Base-by-base conservation (phyloP, 2,113 vertebrate species). In the Xenopus borealis region DNA sequence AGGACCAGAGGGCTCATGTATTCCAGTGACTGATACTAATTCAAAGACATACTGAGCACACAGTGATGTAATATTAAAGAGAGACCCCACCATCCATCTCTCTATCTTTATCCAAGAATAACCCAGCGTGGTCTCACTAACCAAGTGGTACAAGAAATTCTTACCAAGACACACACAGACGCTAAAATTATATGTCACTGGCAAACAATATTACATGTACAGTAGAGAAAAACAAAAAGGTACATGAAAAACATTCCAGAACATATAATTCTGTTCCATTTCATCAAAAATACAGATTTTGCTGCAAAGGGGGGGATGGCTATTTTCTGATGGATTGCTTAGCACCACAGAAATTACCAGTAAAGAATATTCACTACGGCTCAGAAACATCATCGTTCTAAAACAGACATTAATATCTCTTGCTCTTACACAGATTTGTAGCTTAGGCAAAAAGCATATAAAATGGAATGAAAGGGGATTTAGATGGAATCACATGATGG, bases 391-490 rank as follows among this genome's bases (percentile, higher is more conserved):
- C 74, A 76, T 76, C 74, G 55, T 62, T 70, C 65, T 64, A 19
- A 70, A 57, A 66, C 46, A 69, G 74, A 62, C 67, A 77, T 64
- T 70, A 62, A 55, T 53, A 46, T 69, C 69, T 77, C 66, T 20
- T 20, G 47, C 67, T 44, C 68, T 77, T 57, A 70, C 69, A 77
- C 63, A 58, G 74, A 77, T 77, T 64, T 77, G 74, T 70, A 77
- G 74, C 66, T 69, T 64, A 77, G 58, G 57, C 8, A 46, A 63
- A 55, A 64, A 75, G 58, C 55, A 45, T 13, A 63, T 44, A 62
- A 75, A 75, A 70, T 64, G 19, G 61, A 77, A 77, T 70, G 47
- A 77, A 57, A 64, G 74, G 8, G 66, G 74, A 77, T 77, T 77
- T 64, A 70, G 74, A 77, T 62, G 40, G 72, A n/a, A 23, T 40